phyloP scores from a whole-genome alignment of 2,113 vertebrate species.

The Mirounga angustirostris region DNA sequence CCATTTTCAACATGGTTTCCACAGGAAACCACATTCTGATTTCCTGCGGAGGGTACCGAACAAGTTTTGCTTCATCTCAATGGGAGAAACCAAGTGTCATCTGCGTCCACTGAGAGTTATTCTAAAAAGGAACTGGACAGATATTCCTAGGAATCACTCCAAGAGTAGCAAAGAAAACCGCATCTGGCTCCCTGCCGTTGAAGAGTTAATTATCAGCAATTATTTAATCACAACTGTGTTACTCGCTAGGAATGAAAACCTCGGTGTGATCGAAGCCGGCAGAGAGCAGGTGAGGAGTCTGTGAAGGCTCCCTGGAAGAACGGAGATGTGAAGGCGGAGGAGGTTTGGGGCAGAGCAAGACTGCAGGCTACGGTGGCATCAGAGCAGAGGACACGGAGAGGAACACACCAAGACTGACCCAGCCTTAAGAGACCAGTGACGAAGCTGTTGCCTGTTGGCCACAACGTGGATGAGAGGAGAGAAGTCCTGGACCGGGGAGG shows the following conservation, averaged over 20 bases:
- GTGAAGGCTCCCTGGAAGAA: neutral
- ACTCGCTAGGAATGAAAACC: neutral
- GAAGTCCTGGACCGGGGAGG: neutral
- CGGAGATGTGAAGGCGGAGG: neutral
- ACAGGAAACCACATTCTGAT: neutral
- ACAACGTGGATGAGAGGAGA: neutral
- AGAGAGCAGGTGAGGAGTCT: neutral
- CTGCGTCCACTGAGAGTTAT: neutral
- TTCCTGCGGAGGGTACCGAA: neutral
- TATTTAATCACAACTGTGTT: neutral
- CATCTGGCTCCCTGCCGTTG: neutral
- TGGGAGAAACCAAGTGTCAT: neutral
- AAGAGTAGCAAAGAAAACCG: neutral
- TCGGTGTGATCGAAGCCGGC: neutral
- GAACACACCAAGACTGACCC: neutral
- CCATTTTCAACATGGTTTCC: neutral
- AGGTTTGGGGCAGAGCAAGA: neutral
- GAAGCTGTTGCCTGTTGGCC: neutral
- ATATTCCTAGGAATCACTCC: neutral
- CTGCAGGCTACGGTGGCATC: neutral
- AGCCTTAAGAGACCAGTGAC: neutral
- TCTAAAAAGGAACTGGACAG: neutral
- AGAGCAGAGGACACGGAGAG: neutral
- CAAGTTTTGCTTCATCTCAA: neutral
- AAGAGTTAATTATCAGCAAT: neutral